Percentiles rank a stretch among this genome's conserved stretches.
Evolutionary conservation across 2,113 vertebrate genomes (phyloP).

Genomic region (Esox niger): DNA sequence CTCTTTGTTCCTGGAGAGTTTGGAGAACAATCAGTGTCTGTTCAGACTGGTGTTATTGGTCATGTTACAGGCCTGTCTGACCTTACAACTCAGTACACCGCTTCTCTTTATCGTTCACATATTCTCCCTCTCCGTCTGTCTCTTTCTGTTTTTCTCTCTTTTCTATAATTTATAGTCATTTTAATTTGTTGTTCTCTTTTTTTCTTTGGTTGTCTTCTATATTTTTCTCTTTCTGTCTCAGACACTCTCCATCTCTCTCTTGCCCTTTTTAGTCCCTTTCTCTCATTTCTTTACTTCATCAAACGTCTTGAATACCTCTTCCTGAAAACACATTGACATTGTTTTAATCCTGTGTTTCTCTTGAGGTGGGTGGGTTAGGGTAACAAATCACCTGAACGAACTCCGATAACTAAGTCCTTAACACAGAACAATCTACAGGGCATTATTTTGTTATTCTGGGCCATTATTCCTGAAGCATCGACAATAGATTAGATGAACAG

Average conservation of each 20-base stretch:
- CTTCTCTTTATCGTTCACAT: not conserved
- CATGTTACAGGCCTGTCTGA: slow-evolving; percentile 19
- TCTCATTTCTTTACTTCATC: slow-evolving; percentile 25
- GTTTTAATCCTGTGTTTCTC: not conserved
- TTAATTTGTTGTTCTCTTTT: slow-evolving; percentile 2
- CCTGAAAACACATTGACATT: not conserved
- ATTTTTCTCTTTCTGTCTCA: slow-evolving; percentile 10
- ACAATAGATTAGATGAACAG: no score
- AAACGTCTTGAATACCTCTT: not conserved
- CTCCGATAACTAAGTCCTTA: no score
- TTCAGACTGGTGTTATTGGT: slow-evolving; percentile 7
- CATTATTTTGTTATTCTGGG: no score
- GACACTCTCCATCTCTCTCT: not conserved
- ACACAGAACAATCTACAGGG: no score
- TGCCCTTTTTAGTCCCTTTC: slow-evolving; percentile 10
- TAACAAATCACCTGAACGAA: no score
- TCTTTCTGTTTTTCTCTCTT: not conserved
- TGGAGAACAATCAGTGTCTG: slow-evolving; percentile 41
- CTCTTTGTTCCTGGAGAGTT: slow-evolving; percentile 41
- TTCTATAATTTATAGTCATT: not conserved
- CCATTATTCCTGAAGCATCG: no score
- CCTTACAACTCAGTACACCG: slow-evolving; percentile 33
- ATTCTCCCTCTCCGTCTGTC: not conserved
- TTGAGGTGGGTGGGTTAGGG: not conserved
- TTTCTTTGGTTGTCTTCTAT: slow-evolving; percentile 3